These are phyloP conservation scores for Ophion ellenae DNA, from an alignment of 2,888 invertebrate genomes.

Conservation along the genomic window DNA sequence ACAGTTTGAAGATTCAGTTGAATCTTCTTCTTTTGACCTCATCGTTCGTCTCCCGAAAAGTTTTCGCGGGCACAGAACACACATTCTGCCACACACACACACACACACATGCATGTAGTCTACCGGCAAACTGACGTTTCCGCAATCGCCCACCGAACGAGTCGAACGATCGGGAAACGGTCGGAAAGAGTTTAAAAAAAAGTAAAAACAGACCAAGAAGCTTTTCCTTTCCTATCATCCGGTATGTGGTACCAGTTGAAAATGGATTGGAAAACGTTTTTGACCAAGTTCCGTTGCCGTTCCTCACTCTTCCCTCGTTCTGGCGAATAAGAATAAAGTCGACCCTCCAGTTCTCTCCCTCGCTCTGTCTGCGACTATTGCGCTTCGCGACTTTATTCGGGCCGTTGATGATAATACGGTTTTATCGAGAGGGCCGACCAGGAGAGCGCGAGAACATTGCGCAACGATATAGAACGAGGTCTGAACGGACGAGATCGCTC, in stretches of 20 bases:
- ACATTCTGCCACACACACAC: conserved; percentile 5
- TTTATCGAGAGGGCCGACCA: conserved; percentile 36
- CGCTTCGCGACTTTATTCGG: conserved; percentile 43
- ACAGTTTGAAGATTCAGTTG: conserved; percentile 51
- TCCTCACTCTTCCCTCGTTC: conserved; percentile 7
- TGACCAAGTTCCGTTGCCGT: conserved; percentile 55
- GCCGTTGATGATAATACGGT: conserved; percentile 40
- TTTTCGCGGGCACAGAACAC: conserved; percentile 46
- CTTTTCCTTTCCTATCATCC: conserved; percentile 37
- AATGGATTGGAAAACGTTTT: conserved; percentile 66
- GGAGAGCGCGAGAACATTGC: conserved; percentile 38
- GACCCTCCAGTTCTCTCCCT: background rate
- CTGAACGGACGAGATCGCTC: conserved; percentile 31
- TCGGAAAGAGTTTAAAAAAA: conserved; percentile 14
- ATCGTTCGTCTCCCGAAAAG: conserved; percentile 48
- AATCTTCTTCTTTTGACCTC: conserved; percentile 41
- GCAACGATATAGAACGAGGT: conserved; percentile 14
- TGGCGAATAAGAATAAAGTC: conserved; percentile 25
- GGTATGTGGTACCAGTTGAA: conserved; percentile 58
- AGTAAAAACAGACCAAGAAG: conserved; percentile 26
- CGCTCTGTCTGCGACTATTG: no score
- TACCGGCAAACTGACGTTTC: conserved; percentile 48
- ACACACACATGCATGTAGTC: background rate
- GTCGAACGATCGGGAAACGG: conserved; percentile 48
- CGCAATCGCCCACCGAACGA: conserved; percentile 48